phyloP scores from a whole-genome alignment of 1,140 invertebrate genomes.

The Phymastichus coffea region DNA sequence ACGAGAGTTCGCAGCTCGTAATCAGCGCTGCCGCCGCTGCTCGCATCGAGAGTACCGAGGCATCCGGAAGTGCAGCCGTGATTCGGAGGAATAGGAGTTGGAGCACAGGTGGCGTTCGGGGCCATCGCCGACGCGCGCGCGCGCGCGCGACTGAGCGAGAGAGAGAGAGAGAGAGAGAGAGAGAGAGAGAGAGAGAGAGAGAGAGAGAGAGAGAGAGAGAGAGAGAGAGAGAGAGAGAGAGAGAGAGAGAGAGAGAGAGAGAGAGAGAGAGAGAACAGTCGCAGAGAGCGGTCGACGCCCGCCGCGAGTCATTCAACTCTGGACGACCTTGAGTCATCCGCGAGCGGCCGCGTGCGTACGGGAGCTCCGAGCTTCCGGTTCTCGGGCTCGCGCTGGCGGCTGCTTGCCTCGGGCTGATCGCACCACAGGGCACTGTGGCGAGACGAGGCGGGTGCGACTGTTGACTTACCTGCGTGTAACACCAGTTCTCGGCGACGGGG shows the following conservation, averaged over 20 bases:
- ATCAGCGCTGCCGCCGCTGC: too few species aligned
- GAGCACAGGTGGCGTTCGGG: too few species aligned
- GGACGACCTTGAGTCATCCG: constrained; percentile 29
- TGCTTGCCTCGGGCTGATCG: constrained; percentile 35
- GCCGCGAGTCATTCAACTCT: constrained; percentile 49
- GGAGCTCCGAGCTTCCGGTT: constrained; percentile 18
- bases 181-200: too few species aligned
- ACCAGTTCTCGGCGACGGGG: constrained; percentile 94
- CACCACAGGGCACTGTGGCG: neutral
- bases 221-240: constrained; percentile 9
- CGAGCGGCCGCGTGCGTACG: neutral
- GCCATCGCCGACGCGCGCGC: constrained; percentile 15
- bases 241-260: neutral
- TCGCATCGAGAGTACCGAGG: too few species aligned
- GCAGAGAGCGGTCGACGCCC: constrained; percentile 23
- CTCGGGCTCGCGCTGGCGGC: constrained; percentile 28
- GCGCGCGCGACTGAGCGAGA: too few species aligned
- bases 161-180: neutral
- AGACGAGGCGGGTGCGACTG: neutral
- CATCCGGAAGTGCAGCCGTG: too few species aligned
- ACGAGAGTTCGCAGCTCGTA: constrained; percentile 26
- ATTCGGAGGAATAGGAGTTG: too few species aligned
- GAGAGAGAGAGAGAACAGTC: neutral
- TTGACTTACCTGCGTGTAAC: constrained; percentile 85
- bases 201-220: constrained; percentile 11